Conservation (phyloP, 2,888 invertebrate species). For the Blomia tropicalis region DNA sequence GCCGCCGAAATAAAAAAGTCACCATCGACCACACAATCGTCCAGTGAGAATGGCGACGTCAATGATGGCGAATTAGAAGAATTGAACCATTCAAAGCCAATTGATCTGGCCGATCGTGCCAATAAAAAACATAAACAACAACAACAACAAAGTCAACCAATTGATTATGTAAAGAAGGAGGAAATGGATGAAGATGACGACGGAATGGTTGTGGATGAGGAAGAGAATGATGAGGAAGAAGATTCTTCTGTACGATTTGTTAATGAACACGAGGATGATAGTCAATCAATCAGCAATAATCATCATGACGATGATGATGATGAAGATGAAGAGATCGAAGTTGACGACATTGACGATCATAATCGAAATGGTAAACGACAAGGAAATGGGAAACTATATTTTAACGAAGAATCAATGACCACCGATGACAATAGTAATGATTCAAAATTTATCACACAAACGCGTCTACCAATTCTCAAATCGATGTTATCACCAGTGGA, state of each 20-base stretch:
- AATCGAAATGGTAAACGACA: background rate
- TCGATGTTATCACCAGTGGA: constrained; percentile 10
- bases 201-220: no score
- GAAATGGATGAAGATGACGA: background rate
- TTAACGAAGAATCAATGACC: background rate
- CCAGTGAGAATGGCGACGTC: background rate
- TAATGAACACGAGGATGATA: background rate
- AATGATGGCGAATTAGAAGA: background rate
- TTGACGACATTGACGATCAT: constrained; percentile 6
- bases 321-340: constrained; percentile 10
- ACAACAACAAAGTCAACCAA: background rate
- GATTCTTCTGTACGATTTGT: background rate
- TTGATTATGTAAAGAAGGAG: background rate
- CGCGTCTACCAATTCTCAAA: constrained; percentile 6
- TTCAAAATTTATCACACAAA: background rate
- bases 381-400: background rate
- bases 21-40: background rate
- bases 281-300: background rate
- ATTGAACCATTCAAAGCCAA: background rate
- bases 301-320: constrained; percentile 2
- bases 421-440: constrained; percentile 15
- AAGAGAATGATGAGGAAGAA: background rate
- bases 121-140: background rate
- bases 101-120: background rate
- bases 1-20: background rate